Conservation (phyloP, 2,888 invertebrate species). For the Schizaphis graminum region DNA sequence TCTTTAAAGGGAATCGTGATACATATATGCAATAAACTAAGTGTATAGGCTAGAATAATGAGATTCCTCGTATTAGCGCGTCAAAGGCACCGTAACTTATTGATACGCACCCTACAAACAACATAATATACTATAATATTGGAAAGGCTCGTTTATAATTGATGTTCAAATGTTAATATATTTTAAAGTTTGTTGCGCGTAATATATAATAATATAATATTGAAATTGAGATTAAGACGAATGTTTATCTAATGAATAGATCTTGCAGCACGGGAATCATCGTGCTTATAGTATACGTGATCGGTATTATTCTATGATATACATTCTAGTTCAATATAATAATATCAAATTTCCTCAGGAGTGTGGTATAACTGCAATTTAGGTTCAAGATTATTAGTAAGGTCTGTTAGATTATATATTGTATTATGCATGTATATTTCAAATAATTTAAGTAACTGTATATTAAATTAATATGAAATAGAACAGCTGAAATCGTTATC, state of each 20-base stretch:
- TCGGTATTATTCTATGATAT: background rate
- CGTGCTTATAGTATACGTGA: background rate
- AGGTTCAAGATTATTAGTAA: background rate
- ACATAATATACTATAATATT: background rate
- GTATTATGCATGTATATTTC: background rate
- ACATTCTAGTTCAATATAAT: background rate
- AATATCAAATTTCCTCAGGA: background rate
- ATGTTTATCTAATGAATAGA: background rate
- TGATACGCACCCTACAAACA: background rate
- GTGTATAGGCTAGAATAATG: background rate
- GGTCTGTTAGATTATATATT: background rate
- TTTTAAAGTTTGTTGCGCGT: background rate
- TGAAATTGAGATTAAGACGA: background rate
- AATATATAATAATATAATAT: background rate
- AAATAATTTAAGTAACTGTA: background rate
- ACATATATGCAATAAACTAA: background rate
- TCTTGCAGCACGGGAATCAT: background rate
- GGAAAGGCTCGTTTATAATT: background rate
- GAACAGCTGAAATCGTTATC: background rate
- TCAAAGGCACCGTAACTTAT: background rate
- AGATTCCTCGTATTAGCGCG: background rate
- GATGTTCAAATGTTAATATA: background rate
- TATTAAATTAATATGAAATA: background rate
- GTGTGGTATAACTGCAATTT: background rate
- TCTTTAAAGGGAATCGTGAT: background rate